Evolutionary conservation across 2,113 vertebrate species (phyloP).

Genomic region (Lichenostomus cassidix): DNA sequence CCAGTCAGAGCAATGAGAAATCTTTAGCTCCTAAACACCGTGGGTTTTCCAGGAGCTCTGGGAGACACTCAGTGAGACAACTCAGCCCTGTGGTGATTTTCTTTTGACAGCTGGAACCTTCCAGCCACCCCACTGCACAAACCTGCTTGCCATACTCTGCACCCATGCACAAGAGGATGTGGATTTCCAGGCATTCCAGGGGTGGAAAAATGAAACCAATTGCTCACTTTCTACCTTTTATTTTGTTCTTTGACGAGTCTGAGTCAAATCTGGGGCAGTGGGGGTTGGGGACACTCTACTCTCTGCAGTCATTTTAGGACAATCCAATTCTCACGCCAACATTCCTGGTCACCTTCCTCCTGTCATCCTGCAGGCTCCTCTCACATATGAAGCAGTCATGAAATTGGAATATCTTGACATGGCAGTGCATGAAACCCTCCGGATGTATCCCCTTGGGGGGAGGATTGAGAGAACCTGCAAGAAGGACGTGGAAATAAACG

Average conservation of each 20-base stretch:
- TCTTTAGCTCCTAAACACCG: neutral
- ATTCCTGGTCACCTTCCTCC: neutral
- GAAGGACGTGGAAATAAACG: constrained; percentile 76
- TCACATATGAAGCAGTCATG: constrained; percentile 73
- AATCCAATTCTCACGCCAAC: neutral
- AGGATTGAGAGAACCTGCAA: constrained; percentile 82
- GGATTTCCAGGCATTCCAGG: neutral
- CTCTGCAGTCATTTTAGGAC: neutral
- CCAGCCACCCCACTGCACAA: neutral
- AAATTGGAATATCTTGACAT: constrained; percentile 85
- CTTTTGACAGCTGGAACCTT: neutral
- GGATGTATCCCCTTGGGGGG: constrained; percentile 71
- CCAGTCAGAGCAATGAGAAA: neutral
- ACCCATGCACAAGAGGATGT: fast-evolving
- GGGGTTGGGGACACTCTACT: neutral
- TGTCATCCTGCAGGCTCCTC: neutral
- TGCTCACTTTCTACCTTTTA: neutral
- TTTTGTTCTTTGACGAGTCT: neutral
- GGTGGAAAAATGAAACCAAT: neutral
- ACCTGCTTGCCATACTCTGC: neutral
- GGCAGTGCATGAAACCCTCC: constrained; percentile 74
- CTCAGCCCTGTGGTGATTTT: neutral
- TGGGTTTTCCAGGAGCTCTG: neutral
- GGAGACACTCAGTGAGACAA: neutral
- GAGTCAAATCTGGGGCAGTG: fast-evolving